Conservation (phyloP, 2,113 vertebrate genomes). For the Procavia capensis region DNA sequence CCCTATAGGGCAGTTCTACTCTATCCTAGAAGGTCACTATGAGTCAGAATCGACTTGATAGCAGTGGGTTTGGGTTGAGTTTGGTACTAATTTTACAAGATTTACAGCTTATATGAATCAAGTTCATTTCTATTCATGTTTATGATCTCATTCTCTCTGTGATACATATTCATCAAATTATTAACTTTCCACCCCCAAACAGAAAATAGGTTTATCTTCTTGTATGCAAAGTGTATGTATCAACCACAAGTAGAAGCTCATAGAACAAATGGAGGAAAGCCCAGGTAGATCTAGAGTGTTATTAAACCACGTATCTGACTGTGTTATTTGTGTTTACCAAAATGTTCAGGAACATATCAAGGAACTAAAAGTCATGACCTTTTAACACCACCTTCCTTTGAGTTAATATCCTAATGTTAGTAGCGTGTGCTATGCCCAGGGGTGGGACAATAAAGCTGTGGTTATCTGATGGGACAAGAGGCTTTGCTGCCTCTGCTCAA, state of each 20-base stretch:
- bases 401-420: neutral
- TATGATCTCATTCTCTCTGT: neutral
- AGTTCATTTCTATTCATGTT: neutral
- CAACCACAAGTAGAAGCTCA: neutral
- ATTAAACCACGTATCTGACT: neutral
- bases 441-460: neutral
- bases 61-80: too few species aligned
- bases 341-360: constrained; percentile 7
- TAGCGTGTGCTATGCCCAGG: accelerated
- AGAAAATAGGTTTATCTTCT: neutral
- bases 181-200: neutral
- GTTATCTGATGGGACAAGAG: neutral
- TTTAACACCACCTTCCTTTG: neutral
- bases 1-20: too few species aligned
- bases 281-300: neutral
- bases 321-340: constrained; percentile 44
- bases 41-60: too few species aligned
- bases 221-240: neutral
- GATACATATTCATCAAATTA: neutral
- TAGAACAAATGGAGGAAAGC: neutral
- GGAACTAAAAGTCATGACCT: neutral
- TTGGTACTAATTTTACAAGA: too few species aligned
- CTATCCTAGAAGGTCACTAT: too few species aligned
- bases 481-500: neutral
- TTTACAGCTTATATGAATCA: neutral